Evolutionary conservation across 2,888 invertebrate genomes (phyloP).

Genomic region (Junonia oenone): DNA sequence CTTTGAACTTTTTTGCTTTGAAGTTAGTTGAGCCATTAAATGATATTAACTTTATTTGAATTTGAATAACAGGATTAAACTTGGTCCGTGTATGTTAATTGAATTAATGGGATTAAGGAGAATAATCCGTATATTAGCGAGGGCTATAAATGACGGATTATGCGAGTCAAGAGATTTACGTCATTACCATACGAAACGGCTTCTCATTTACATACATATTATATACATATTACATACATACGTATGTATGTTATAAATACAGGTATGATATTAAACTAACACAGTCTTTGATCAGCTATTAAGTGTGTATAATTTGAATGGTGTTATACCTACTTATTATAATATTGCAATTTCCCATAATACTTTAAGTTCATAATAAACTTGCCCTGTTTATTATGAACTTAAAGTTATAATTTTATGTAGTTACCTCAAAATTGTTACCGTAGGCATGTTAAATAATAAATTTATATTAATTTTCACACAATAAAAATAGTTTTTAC

Average conservation of each 20-base stretch:
- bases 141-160: slow-evolving; percentile 46
- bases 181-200: slow-evolving; percentile 20
- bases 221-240: not conserved
- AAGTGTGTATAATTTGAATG: too few species aligned
- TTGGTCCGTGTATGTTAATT: slow-evolving; percentile 2
- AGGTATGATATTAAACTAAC: not conserved
- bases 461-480: too few species aligned
- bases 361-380: too few species aligned
- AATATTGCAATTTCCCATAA: too few species aligned
- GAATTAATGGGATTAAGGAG: slow-evolving; percentile 14
- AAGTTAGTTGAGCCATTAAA: not conserved
- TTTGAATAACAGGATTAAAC: not conserved
- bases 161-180: slow-evolving; percentile 33
- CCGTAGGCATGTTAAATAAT: too few species aligned
- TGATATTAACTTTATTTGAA: not conserved
- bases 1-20: not conserved
- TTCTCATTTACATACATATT: not conserved
- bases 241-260: too few species aligned
- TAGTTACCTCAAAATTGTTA: too few species aligned
- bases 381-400: too few species aligned
- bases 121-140: slow-evolving; percentile 37
- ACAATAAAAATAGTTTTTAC: too few species aligned
- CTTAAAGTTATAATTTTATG: too few species aligned
- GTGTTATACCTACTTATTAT: too few species aligned
- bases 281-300: too few species aligned